These are phyloP conservation scores for Selene dorsalis DNA, from an alignment of 2,797 vertebrate genomes.

Conservation along the genomic window DNA sequence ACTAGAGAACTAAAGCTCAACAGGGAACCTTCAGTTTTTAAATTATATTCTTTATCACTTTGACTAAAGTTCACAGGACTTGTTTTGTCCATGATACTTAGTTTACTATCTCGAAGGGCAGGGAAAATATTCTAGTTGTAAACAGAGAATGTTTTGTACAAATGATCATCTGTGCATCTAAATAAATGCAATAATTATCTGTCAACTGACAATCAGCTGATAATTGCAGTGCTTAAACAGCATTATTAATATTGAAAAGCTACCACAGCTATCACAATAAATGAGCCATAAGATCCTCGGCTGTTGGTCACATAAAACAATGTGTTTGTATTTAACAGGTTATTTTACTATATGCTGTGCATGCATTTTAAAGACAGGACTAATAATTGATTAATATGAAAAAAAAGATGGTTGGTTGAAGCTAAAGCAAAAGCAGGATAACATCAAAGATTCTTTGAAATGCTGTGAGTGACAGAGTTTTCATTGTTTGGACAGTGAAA, in stretches of 20 bases:
- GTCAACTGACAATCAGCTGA: not conserved
- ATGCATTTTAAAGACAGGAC: not conserved
- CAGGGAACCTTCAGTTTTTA: not conserved
- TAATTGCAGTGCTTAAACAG: not conserved
- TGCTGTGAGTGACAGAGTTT: not conserved
- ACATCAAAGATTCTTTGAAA: conserved; percentile 17
- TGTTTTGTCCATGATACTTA: not conserved
- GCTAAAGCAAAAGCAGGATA: not conserved
- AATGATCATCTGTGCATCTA: not conserved
- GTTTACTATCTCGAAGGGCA: not conserved
- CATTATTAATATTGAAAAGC: not conserved
- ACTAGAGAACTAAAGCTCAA: not conserved
- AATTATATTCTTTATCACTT: not conserved
- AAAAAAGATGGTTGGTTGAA: not conserved
- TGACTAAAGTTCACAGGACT: too few species aligned
- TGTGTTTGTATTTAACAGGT: too few species aligned
- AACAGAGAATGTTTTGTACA: not conserved
- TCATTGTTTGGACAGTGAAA: conserved; percentile 7
- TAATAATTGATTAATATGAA: not conserved
- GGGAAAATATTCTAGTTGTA: not conserved
- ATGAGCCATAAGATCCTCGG: not conserved
- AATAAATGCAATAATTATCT: too few species aligned
- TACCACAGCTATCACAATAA: too few species aligned
- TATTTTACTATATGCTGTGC: too few species aligned
- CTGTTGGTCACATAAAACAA: not conserved